These are phyloP conservation scores for Cephalopachus bancanus DNA, from an alignment of 2,797 vertebrate species.

Conservation along the genomic window DNA sequence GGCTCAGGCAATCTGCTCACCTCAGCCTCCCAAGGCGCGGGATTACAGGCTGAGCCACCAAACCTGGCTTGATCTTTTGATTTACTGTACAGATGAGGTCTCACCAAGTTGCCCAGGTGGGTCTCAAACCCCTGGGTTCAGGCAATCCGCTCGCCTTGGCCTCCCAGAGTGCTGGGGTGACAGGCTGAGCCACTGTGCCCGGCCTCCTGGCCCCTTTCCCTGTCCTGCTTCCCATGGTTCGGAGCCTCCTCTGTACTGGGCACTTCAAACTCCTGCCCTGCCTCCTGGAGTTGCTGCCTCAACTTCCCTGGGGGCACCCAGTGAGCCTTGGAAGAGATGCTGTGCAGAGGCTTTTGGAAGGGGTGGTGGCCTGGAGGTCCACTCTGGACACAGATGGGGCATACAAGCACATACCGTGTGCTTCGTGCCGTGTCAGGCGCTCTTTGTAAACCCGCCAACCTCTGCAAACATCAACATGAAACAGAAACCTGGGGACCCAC, in stretches of 20 bases:
- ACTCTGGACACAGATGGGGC: background rate
- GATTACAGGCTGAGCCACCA: background rate
- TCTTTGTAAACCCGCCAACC: background rate
- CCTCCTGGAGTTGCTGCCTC: background rate
- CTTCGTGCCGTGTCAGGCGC: rapidly evolving
- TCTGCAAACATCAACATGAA: rapidly evolving
- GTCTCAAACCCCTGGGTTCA: too few relatives aligned
- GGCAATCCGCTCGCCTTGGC: too few relatives aligned
- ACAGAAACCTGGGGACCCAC: rapidly evolving
- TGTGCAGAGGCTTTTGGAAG: background rate
- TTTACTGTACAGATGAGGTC: background rate
- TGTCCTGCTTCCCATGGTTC: background rate
- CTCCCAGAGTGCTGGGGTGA: too few relatives aligned
- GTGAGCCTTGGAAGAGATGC: background rate
- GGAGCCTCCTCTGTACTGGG: background rate
- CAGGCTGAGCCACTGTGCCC: too few relatives aligned
- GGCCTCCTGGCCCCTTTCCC: background rate
- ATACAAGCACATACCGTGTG: rapidly evolving
- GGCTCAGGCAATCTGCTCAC: background rate
- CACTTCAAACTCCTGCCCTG: background rate
- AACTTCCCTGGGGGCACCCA: background rate
- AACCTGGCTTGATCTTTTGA: background rate
- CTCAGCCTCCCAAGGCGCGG: background rate
- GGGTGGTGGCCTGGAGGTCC: background rate
- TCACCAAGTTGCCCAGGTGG: too few relatives aligned